These are phyloP conservation scores for Leucophora obtusa DNA, from an alignment of 2,888 invertebrate genomes.

Conservation along the genomic window DNA sequence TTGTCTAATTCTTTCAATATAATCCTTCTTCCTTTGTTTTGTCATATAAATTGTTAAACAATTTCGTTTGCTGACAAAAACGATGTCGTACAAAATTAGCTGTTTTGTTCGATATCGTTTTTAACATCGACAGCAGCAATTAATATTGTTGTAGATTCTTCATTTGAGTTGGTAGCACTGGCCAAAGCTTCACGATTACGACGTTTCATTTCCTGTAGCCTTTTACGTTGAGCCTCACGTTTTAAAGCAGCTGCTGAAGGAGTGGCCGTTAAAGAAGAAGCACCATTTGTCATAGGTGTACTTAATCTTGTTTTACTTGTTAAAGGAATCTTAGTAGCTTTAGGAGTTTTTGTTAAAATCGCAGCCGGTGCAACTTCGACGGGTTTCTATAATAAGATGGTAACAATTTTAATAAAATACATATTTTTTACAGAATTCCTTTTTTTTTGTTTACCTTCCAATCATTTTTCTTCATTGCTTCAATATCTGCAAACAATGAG, in stretches of 20 bases:
- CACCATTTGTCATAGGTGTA: constrained; percentile 65
- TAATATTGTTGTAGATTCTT: constrained; percentile 28
- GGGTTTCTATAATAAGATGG: constrained; percentile 67
- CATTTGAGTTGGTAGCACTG: constrained; percentile 13
- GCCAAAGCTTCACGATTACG: constrained; percentile 75
- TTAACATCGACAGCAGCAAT: constrained; percentile 13
- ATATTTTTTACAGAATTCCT: no score
- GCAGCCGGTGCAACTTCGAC: constrained; percentile 60
- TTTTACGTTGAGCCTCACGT: constrained; percentile 86
- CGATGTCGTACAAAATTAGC: constrained; percentile 53
- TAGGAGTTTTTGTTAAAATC: constrained; percentile 64
- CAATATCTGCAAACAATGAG: constrained; percentile 86
- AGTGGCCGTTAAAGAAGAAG: constrained; percentile 64
- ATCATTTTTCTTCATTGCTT: constrained; percentile 81
- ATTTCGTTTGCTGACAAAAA: neutral
- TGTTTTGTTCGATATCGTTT: constrained; percentile 34
- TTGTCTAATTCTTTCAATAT: constrained; percentile 23
- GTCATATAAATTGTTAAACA: constrained; percentile 26
- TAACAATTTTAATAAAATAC: no score
- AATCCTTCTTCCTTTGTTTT: constrained; percentile 26
- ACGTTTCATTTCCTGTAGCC: constrained; percentile 84
- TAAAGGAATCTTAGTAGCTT: constrained; percentile 67
- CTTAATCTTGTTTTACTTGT: constrained; percentile 66
- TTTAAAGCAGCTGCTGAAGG: constrained; percentile 80
- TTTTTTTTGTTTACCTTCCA: constrained; percentile 80